Base-by-base conservation (phyloP, 2,888 invertebrate genomes). In the Epistrophella euchroma region DNA sequence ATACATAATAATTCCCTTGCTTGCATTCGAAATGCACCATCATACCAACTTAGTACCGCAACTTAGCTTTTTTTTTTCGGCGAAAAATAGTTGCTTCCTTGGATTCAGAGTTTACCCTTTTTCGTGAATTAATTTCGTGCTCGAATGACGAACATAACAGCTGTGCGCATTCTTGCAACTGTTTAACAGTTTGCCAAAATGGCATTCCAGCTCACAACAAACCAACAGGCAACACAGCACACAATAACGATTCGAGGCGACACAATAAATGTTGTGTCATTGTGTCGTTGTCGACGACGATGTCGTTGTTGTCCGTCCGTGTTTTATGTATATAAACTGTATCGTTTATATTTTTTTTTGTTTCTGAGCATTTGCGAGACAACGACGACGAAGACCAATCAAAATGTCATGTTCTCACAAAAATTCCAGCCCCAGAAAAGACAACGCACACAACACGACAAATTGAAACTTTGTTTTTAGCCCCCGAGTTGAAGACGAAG, bases 371-470 rank as follows among this genome's bases (percentile, higher is more conserved):
- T 66, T 66, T 66, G 64, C 64, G 64, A 28, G 64, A 47, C 47
- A 47, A 47, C 47, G 35, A 66, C 37, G 45, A 66, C 35, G 74
- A 71, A 19, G 71, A 71, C 74, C 82, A 77, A 81, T 86, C 86
- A 86, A 82, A 86, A 86, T 82, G 86, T 86, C 86, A 86, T 86
- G 86, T 86, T 86, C 82, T 86, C 77, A 77, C 82, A 86, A 82
- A 82, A 86, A 86, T 86, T 86, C 86, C 86, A 82, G 58, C 73
- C 71, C 55, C 82, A 28, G 58, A 58, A 74, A 86, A 74, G 74
- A 82, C 86, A 70, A 71, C 82, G 82, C 62, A 45, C 82, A 81
- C 72, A 86, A 86, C 82, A 82, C 73, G 82, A 86, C 86, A 77
- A 86, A 82, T 82, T 76, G 82, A 86, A 86, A 86, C 73, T 82